phyloP scores from a whole-genome alignment of 2,113 vertebrate genomes.

The Nycticryphes semicollaris region DNA sequence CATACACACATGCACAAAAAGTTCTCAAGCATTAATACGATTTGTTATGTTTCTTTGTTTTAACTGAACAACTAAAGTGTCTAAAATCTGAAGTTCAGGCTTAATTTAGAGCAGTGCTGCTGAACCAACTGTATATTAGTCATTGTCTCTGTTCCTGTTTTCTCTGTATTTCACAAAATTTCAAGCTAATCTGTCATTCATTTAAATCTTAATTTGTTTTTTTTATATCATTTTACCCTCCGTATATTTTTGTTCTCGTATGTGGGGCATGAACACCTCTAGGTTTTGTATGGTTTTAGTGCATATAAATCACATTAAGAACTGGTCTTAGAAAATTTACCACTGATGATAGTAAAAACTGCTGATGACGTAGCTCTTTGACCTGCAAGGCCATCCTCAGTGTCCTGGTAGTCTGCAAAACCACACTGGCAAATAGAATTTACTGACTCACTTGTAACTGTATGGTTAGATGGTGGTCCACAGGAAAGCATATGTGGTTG shows the following conservation, averaged over 20 bases:
- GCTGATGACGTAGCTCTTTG: neutral
- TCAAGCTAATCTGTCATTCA: neutral
- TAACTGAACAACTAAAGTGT: neutral
- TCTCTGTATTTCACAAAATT: neutral
- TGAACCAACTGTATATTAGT: neutral
- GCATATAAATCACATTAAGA: neutral
- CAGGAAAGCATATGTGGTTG: neutral
- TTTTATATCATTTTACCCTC: neutral
- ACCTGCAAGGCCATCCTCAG: neutral
- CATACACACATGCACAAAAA: neutral
- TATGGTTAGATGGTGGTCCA: neutral
- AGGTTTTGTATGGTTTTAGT: neutral
- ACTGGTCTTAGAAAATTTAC: neutral
- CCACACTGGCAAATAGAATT: neutral
- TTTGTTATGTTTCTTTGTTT: neutral
- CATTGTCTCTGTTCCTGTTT: neutral
- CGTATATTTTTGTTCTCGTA: neutral
- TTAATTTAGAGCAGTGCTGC: neutral
- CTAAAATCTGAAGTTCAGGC: neutral
- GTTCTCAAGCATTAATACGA: neutral
- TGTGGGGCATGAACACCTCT: neutral
- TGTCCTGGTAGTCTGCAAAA: neutral
- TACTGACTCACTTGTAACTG: rapidly evolving
- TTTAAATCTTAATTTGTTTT: neutral
- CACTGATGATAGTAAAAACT: neutral